Base-by-base conservation (phyloP, 2,888 invertebrate genomes). In the Epistrophe grossulariae region DNA sequence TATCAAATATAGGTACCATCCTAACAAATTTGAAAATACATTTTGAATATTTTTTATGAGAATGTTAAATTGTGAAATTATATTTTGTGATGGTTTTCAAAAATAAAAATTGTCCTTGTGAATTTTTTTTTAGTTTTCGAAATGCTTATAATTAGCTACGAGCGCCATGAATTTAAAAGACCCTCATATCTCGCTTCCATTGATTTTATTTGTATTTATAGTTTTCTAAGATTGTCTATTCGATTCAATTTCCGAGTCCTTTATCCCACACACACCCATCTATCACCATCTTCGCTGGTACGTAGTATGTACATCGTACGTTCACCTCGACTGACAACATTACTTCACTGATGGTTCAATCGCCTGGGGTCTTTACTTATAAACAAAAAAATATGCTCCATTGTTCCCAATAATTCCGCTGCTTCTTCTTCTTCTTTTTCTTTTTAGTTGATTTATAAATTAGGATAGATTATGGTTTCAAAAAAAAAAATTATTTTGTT, bases 321-420 rank as follows among this genome's bases (percentile, higher is more conserved):
- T 70, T 70, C 52, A 52, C 38, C 59, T 48, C 59, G n/a, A 5
- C 28, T 9, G 5, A 10, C 9, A 19, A 28, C 77, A 71, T 78
- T 52, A 71, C 40, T 43, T 71, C 40, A 71, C 70, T 70, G 70
- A 31, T 40, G 24, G 35, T 40, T 71, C 50, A 10, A 71, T 48
- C 15, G 60, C 48, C 38, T 15, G 43, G 4, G 40, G 60, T 43
- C 71, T 71, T 60, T 52, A 78, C 52, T 78, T 78, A 78, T 78
- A 71, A 62, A 38, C 62, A 43, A 62, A 62, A n/a, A 24, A 40
- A 40, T 28, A 57, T 9, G 11, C 55, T 55, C 24, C 28, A 70
- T 55, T 70, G 28, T 70, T 70, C 1, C 70, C 55, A 40, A 70
- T 70, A 50, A 38, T 40, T 24, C 15, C 28, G 31, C 28, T 55